phyloP scores from a whole-genome alignment of 2,113 vertebrate genomes.

The Rhynchopsitta pachyrhyncha region DNA sequence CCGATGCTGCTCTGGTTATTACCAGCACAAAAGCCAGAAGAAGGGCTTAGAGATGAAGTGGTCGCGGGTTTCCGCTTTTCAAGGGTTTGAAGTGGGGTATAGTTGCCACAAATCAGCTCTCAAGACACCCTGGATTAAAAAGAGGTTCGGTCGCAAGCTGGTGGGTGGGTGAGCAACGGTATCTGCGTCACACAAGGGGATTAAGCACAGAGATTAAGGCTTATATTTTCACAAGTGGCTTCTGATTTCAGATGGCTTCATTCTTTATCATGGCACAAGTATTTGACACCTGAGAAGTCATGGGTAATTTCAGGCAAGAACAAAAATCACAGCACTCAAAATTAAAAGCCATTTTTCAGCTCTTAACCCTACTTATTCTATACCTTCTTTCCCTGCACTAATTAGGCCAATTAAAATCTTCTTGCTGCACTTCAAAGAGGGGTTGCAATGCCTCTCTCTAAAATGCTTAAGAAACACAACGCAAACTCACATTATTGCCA shows the following conservation, averaged over 20 bases:
- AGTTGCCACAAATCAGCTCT: background rate
- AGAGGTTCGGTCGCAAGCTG: fast-evolving
- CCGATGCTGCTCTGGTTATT: background rate
- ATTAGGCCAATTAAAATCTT: conserved; percentile 26
- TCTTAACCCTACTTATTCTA: background rate
- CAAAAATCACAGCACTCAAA: background rate
- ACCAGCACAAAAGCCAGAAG: background rate
- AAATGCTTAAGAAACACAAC: background rate
- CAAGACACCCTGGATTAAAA: background rate
- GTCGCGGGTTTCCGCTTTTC: background rate
- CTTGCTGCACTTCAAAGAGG: background rate
- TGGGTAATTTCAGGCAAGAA: background rate
- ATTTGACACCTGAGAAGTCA: background rate
- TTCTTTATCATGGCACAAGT: background rate
- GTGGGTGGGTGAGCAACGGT: background rate
- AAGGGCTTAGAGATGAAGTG: background rate
- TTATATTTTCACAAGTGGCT: background rate
- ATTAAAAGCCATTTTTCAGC: background rate
- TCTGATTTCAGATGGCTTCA: background rate
- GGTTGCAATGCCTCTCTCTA: fast-evolving
- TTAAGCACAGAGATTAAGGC: background rate
- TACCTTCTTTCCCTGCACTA: background rate
- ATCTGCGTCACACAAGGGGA: background rate
- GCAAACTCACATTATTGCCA: fast-evolving
- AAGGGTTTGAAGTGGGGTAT: background rate